Evolutionary conservation across 2,113 vertebrate genomes (phyloP).

Genomic region (Caloenas nicobarica): DNA sequence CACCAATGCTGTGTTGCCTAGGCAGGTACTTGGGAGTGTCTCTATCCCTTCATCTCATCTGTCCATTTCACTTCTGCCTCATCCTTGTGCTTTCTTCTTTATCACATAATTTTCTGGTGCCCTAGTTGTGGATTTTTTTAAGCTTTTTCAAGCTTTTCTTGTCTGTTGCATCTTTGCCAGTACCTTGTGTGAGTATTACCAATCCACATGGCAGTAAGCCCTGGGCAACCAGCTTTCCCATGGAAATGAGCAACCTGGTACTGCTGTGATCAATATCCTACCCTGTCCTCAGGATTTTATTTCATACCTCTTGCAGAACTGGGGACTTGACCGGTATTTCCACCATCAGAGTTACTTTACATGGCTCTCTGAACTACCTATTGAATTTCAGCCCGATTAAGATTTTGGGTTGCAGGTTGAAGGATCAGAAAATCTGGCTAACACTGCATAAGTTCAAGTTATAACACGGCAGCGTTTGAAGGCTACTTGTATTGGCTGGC

Average conservation of each 20-base stretch:
- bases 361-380: not conserved
- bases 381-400: not conserved
- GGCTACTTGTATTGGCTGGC: not conserved
- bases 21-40: too few species aligned
- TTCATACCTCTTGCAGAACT: not conserved
- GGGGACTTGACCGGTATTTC: not conserved
- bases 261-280: not conserved
- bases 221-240: not conserved
- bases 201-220: fast-evolving
- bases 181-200: not conserved
- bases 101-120: not conserved
- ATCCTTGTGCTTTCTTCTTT: not conserved
- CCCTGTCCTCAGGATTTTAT: not conserved
- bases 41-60: not conserved
- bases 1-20: not conserved
- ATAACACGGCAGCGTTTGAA: not conserved
- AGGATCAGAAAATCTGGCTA: not conserved
- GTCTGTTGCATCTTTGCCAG: not conserved
- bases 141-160: not conserved
- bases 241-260: not conserved
- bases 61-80: not conserved
- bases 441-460: not conserved
- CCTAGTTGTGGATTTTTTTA: not conserved
- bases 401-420: not conserved
- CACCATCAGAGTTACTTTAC: not conserved